Evolutionary conservation across 2,113 vertebrate species (phyloP).

Genomic region (Chloebia gouldiae): DNA sequence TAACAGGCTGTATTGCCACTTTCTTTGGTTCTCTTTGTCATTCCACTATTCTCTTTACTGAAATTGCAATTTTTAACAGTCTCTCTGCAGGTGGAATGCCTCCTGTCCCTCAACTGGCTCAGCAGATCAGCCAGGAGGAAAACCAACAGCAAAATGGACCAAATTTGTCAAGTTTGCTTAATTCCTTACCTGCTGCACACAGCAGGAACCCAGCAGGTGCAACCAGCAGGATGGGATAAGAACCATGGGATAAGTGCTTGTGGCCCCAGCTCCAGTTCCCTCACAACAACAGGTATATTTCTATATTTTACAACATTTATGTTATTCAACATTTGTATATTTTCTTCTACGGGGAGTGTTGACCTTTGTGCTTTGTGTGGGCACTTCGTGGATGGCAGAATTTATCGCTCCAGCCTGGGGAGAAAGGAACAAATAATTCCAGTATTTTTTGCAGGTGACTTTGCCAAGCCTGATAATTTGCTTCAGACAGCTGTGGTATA

Average conservation of each 20-base stretch:
- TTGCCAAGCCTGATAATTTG: neutral
- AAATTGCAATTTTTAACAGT: neutral
- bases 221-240: slow-evolving; percentile 65
- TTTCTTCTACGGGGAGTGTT: neutral
- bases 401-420: neutral
- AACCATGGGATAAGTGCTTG: slow-evolving; percentile 52
- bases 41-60: neutral
- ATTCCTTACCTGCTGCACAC: slow-evolving; percentile 72
- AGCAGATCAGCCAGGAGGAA: slow-evolving; percentile 82
- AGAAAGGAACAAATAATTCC: neutral
- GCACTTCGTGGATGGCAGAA: neutral
- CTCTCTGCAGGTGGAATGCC: slow-evolving; percentile 82
- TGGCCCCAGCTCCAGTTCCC: slow-evolving; percentile 33
- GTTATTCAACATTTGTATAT: neutral
- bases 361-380: neutral
- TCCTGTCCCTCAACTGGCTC: slow-evolving; percentile 76
- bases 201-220: neutral
- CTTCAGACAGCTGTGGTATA: neutral
- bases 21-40: neutral
- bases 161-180: slow-evolving; percentile 82
- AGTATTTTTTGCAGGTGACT: neutral
- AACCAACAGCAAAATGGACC: slow-evolving; percentile 85
- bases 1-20: neutral
- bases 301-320: neutral
- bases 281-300: slow-evolving; percentile 63